Base-by-base conservation (phyloP, 2,888 invertebrate genomes). In the Epistrophe eligans region DNA sequence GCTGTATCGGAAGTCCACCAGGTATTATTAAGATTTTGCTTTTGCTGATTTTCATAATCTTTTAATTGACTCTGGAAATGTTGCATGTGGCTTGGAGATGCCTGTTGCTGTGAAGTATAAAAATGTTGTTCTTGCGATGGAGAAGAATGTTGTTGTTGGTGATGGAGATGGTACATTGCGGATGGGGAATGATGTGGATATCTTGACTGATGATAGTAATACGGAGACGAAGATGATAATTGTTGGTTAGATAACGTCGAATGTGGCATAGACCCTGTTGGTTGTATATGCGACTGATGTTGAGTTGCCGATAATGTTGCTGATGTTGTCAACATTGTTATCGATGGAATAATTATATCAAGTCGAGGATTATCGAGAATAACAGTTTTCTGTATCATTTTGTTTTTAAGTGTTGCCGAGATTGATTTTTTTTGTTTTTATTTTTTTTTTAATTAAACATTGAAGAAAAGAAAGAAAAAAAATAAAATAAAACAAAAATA, bases 321-420 rank as follows among this genome's bases (percentile, higher is more conserved):
- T 88, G 92, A 50, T 88, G 89, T 89, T 89, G 90, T 71, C 70
- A 79, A 48, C 88, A 88, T 84, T 89, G 89, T 81, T 88, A 89
- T 58, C 88, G 89, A 52, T 90, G 89, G 58, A 88, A 89, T 58
- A 83, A 89, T 88, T 90, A 90, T 79, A 88, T 89, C 88, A 88
- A 88, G 89, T 80, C 89, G 89, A 89, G 90, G 89, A 89, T 89
- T 90, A 89, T 90, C 90, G 90, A 90, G 90, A 89, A 90, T 89
- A 89, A 90, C 89, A 89, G 89, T 90, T 89, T 90, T 90, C 91
- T 91, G 71, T 84, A 62, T 88, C 32, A 72, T 80, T 45, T 17
- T 62, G 10, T 17, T 17, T 32, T n/a, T 17, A 52, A 62, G 38
- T 40, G 43, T 62, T 70, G 73, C 45, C 76, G 74, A 84, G 60